Evolutionary conservation across 2,797 vertebrate genomes (phyloP), one percentile per base, ranked within the genome.

Genomic region (Synanceia verrucosa): DNA sequence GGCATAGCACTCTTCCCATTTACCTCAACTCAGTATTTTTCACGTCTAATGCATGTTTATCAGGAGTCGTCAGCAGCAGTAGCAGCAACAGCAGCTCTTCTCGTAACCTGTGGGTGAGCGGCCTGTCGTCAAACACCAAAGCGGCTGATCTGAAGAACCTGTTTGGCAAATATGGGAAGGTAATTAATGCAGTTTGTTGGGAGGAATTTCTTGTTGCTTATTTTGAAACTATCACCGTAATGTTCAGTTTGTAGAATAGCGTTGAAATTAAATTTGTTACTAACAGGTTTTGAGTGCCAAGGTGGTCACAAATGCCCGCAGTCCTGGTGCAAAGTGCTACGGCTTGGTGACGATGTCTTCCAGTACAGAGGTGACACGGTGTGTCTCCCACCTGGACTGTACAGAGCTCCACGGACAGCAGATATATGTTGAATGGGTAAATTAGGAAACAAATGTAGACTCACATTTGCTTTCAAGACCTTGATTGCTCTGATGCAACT

Each of bases 111-210:
- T 99, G 98, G 98, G 97, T 99, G 89, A 99, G 98, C 47, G 98
- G 98, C 86, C 92, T 99, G 78, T 99, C 98, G 53, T 97, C 97
- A 61, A 98, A 97, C 90, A 99, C 98, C 83, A 99, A 99, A 94
- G 98, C 98, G 82, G 97, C 98, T 53, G 98, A 98, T 91, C 93
- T 99, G 57, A 99, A 99, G 93, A 99, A 99, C 90, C 95, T 99
- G 53, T 99, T 99, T 91, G 97, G 97, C 88, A 99, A 98, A 94
- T 99, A 99, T 23, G 98, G 98, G 77, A 99, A 99, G 97, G 98
- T 99, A 95, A 81, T 31, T 33, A 5, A 46, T 9, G 2, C 5
- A 4, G 0, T n/a, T 53, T 58, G 47, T 29, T 53, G 51, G 7
- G 2, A 9, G 0, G 26, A 16, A 23, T 36, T 24, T 3, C 0